These are phyloP conservation scores for Tetragonisca angustula DNA, from an alignment of 2,888 invertebrate species.

Conservation along the genomic window DNA sequence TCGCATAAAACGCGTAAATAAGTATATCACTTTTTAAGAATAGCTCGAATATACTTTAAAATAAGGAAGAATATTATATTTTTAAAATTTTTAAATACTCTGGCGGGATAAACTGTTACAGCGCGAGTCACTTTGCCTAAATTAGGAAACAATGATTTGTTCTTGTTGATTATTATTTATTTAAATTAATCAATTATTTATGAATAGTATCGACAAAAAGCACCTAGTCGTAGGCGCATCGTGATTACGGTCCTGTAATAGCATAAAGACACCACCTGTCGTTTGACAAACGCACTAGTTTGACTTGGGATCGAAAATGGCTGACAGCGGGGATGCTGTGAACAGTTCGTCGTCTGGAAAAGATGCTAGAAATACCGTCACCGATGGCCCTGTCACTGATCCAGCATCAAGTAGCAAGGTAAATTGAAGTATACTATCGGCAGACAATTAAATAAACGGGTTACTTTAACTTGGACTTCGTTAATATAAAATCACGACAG, in stretches of 20 bases:
- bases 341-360: constrained; percentile 78
- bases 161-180: constrained; percentile 10
- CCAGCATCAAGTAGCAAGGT: constrained; percentile 89
- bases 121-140: not conserved
- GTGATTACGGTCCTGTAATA: constrained; percentile 37
- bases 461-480: constrained; percentile 13
- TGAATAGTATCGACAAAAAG: constrained; percentile 28
- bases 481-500: constrained; percentile 21
- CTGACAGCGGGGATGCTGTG: constrained; percentile 80
- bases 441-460: not conserved
- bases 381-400: constrained; percentile 91
- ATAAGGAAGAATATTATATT: not conserved
- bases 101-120: not conserved
- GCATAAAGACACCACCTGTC: constrained; percentile 53
- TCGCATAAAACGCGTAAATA: not conserved
- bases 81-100: not conserved
- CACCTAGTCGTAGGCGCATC: not conserved
- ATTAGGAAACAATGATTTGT: not conserved
- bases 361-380: constrained; percentile 84
- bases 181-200: constrained; percentile 46
- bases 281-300: constrained; percentile 33
- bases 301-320: constrained; percentile 78
- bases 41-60: not conserved
- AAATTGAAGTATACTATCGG: constrained; percentile 57
- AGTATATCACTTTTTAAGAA: not conserved